Percentiles rank a stretch among this genome's conserved stretches.
These are phyloP conservation scores for Cephalotes varians DNA, from an alignment of 2,888 invertebrate genomes.

Conservation along the genomic window DNA sequence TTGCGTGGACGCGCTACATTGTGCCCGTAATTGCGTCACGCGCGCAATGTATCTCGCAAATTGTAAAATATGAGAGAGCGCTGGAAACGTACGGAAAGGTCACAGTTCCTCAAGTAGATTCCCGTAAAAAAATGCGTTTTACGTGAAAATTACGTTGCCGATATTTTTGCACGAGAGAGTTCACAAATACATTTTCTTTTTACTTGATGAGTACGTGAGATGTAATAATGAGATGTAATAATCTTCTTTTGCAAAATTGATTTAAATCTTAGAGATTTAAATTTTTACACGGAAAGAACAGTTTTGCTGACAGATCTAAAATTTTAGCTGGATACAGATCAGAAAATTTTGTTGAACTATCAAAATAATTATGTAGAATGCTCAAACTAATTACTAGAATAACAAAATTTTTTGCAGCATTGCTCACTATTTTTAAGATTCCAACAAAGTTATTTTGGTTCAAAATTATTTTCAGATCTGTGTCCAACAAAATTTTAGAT, in stretches of 20 bases:
- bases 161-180: background rate
- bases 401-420: too few species aligned
- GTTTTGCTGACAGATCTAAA: too few species aligned
- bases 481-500: too few species aligned
- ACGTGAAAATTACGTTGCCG: background rate
- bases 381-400: too few species aligned
- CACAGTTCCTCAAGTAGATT: conserved; percentile 9
- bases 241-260: background rate
- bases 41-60: conserved; percentile 18
- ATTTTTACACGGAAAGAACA: too few species aligned
- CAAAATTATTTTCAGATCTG: too few species aligned
- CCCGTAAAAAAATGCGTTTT: background rate
- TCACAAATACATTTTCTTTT: background rate
- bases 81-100: conserved; percentile 10
- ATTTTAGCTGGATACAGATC: too few species aligned
- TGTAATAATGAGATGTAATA: too few species aligned
- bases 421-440: too few species aligned
- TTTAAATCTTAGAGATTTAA: background rate
- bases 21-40: conserved; percentile 29
- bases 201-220: background rate
- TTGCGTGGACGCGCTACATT: conserved; percentile 36
- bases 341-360: too few species aligned
- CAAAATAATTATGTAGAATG: too few species aligned
- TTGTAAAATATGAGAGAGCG: conserved; percentile 26
- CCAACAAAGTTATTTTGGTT: too few species aligned